phyloP scores from a whole-genome alignment of 1,140 invertebrate species.

The Arctopsyche grandis region DNA sequence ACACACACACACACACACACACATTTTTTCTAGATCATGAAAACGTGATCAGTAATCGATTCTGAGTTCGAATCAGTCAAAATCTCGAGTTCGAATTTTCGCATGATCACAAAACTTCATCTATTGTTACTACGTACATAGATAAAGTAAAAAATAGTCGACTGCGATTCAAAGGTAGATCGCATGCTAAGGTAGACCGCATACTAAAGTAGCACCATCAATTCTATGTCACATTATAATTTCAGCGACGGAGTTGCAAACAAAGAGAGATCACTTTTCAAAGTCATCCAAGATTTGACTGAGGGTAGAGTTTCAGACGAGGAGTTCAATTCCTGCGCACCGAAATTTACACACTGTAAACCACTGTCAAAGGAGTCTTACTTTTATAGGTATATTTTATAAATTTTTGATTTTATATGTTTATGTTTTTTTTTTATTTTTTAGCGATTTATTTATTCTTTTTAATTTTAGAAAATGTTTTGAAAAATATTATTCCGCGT shows the following conservation, averaged over 20 bases:
- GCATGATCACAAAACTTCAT: too few species aligned
- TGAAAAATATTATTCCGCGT: constrained; percentile 73
- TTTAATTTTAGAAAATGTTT: constrained; percentile 67
- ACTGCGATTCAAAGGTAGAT: too few species aligned
- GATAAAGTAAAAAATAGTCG: too few species aligned
- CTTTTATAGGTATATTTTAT: constrained; percentile 77
- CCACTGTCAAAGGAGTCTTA: constrained; percentile 86
- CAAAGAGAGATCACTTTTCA: constrained; percentile 81
- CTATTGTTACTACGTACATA: too few species aligned
- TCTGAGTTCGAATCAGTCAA: too few species aligned
- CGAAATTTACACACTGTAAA: constrained; percentile 74
- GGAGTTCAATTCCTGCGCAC: constrained; percentile 67
- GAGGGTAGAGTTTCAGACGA: constrained; percentile 74
- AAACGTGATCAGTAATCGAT: too few species aligned
- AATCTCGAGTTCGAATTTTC: too few species aligned
- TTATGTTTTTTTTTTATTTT: background rate
- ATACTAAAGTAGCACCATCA: too few species aligned
- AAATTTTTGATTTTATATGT: background rate
- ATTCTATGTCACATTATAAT: constrained; percentile 55
- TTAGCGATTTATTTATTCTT: too few species aligned
- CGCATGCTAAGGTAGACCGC: too few species aligned
- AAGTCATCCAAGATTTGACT: constrained; percentile 80
- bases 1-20: too few species aligned
- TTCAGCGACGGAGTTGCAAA: constrained; percentile 89
- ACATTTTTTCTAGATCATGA: too few species aligned